Conservation (phyloP, 1,140 invertebrate species). For the Drosophila paulistorum region DNA sequence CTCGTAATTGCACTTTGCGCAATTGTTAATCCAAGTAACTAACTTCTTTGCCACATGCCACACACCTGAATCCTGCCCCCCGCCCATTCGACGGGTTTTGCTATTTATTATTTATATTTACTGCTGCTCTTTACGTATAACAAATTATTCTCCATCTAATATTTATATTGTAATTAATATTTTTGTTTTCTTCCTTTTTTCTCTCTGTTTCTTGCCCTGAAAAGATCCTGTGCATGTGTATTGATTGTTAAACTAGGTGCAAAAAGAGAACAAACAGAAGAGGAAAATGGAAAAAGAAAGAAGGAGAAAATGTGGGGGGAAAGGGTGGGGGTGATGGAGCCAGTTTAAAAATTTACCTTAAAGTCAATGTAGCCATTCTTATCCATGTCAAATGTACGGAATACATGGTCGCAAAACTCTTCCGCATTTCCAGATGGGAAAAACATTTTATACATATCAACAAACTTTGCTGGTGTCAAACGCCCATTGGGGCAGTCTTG, state of each 20-base stretch:
- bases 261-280: slow-evolving; percentile 3
- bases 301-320: not conserved
- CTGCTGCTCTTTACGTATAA: not conserved
- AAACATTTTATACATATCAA: slow-evolving; percentile 99
- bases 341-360: slow-evolving; percentile 87
- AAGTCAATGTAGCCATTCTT: slow-evolving; percentile 99
- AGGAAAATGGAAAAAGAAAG: not conserved
- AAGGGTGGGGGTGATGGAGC: too few species aligned
- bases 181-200: not conserved
- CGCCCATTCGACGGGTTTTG: not conserved
- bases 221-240: not conserved
- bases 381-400: slow-evolving; percentile 99
- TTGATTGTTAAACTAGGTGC: not conserved
- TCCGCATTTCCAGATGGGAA: slow-evolving; percentile 99
- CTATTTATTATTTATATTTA: slow-evolving; percentile 12
- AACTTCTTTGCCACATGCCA: not conserved
- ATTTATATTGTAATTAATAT: not conserved
- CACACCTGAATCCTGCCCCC: not conserved
- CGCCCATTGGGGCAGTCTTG: slow-evolving; percentile 99
- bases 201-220: not conserved
- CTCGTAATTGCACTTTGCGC: not conserved
- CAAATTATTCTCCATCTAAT: not conserved
- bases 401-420: slow-evolving; percentile 99
- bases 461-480: slow-evolving; percentile 98
- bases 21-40: not conserved